These are phyloP conservation scores for Sebastes dallii DNA, from an alignment of 2,797 vertebrate species.

Conservation along the genomic window DNA sequence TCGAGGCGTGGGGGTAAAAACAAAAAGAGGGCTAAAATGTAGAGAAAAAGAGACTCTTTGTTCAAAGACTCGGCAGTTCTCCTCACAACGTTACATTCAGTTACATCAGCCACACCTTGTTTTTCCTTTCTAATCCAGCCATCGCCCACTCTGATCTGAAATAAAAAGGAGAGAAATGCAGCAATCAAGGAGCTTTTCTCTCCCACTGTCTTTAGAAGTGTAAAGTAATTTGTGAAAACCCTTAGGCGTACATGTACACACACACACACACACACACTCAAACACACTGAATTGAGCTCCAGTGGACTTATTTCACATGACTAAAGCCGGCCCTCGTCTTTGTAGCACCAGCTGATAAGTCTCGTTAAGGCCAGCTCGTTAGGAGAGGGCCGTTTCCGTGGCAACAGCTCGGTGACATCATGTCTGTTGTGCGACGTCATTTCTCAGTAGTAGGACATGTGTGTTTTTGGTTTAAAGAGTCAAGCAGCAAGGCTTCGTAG, in stretches of 20 bases:
- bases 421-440: constrained; percentile 24
- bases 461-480: constrained; percentile 63
- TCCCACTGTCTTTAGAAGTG: constrained; percentile 35
- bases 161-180: constrained; percentile 40
- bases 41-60: constrained; percentile 50
- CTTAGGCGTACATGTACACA: constrained; percentile 1
- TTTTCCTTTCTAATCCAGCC: constrained; percentile 38
- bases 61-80: constrained; percentile 50
- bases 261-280: background rate
- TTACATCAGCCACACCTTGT: constrained; percentile 75
- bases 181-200: constrained; percentile 33
- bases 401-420: constrained; percentile 64
- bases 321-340: constrained; percentile 40
- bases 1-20: constrained; percentile 24
- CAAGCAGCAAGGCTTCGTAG: constrained; percentile 47
- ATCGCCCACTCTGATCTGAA: constrained; percentile 44
- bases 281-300: constrained; percentile 2
- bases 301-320: constrained; percentile 21
- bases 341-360: constrained; percentile 64
- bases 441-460: constrained; percentile 26
- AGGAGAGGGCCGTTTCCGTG: constrained; percentile 63
- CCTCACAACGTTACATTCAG: constrained; percentile 71
- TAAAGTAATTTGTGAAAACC: constrained; percentile 50
- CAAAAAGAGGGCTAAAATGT: constrained; percentile 12
- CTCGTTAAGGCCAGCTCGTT: constrained; percentile 70